phyloP scores from a whole-genome alignment of 2,113 vertebrate species.

The Saguinus midas region DNA sequence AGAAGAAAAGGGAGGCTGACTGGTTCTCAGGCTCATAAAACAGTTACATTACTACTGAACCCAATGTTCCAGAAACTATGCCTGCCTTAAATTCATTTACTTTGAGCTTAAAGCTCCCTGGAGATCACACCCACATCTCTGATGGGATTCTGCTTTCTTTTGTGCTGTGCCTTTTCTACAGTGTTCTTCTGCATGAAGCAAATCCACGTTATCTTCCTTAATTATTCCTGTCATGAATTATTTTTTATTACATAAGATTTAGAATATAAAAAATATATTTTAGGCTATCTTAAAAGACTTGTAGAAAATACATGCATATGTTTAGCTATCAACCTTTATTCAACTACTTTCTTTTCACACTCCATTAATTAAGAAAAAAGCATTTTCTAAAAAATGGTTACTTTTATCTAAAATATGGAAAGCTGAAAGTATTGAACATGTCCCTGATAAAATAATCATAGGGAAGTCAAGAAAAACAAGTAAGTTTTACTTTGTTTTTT shows the following conservation, averaged over 20 bases:
- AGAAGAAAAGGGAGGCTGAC: fast-evolving
- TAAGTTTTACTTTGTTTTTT: background rate
- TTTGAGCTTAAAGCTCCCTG: no score
- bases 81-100: background rate
- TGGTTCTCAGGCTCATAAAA: background rate
- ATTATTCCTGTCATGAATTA: background rate
- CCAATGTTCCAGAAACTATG: background rate
- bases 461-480: background rate
- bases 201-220: background rate
- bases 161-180: background rate
- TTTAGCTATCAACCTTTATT: background rate
- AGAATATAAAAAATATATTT: background rate
- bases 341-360: background rate
- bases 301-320: background rate
- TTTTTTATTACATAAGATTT: background rate
- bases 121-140: no score
- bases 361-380: background rate
- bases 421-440: background rate
- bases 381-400: background rate
- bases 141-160: background rate
- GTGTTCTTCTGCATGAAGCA: background rate
- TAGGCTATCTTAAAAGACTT: background rate
- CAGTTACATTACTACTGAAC: background rate
- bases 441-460: constrained; percentile 2
- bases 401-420: background rate